phyloP scores from a whole-genome alignment of 2,888 invertebrate species.

The Drosophila algonquin region DNA sequence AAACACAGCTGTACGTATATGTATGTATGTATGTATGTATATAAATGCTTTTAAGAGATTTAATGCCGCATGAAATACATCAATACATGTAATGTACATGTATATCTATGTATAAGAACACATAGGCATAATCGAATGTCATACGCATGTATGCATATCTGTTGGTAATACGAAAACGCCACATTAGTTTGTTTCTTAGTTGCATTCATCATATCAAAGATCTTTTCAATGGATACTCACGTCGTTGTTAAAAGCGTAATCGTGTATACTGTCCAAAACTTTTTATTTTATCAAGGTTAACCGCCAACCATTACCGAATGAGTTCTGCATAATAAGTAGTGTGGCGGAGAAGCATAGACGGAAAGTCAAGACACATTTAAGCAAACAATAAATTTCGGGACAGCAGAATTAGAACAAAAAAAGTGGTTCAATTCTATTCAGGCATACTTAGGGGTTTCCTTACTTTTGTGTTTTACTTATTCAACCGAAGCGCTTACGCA shows the following conservation, averaged over 20 bases:
- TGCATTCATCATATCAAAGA: neutral
- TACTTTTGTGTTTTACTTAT: no score
- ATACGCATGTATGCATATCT: neutral
- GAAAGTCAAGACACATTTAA: neutral
- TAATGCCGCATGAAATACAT: neutral
- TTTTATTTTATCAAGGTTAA: conserved; percentile 60
- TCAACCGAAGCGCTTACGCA: no score
- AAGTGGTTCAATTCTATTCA: neutral
- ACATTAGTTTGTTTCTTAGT: neutral
- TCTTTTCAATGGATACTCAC: conserved; percentile 47
- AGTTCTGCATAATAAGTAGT: conserved; percentile 40
- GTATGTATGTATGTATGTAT: conserved; percentile 8
- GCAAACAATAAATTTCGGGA: neutral
- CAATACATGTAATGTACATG: neutral
- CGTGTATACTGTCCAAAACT: conserved; percentile 57
- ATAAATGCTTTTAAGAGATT: neutral
- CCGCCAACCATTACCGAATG: conserved; percentile 52
- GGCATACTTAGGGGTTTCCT: no score
- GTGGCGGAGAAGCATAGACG: neutral
- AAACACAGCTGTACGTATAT: neutral
- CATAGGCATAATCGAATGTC: neutral
- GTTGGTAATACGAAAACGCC: neutral
- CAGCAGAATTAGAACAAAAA: neutral
- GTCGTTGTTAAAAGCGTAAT: conserved; percentile 44
- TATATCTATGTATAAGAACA: neutral